Base-by-base conservation (phyloP, 2,113 vertebrate genomes). In the Passer montanus region DNA sequence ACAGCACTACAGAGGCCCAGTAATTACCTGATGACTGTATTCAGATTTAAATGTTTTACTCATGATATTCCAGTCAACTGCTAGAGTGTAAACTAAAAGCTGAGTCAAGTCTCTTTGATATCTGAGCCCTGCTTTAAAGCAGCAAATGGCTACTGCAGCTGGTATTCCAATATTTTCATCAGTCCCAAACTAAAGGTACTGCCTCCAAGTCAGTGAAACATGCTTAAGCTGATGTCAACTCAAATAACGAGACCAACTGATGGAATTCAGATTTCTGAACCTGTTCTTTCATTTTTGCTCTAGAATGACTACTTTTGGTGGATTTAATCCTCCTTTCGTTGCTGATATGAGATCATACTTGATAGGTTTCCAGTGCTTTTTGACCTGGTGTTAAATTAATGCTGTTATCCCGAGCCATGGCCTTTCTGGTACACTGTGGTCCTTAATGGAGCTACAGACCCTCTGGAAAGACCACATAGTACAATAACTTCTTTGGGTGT, bases 71-170 rank as follows among this genome's bases (percentile, higher is more conserved):
- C 49, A 78, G 49, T 75, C 64, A 95, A 90, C 43, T 56, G 41
- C 55, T 67, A 26, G 41, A 90, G 82, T 3, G 5, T 63, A 59
- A 94, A 59, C 22, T 50, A 90, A 86, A 93, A 86, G 47, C 70
- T 67, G 47, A 74, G 39, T 73, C 30, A 55, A 69, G 31, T 41
- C 11, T 77, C 75, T 91, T 60, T 86, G 90, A 88, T 77, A 91
- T 39, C 43, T 24, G 82, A 96, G 63, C 79, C 67, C 33, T n/a
- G 27, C 59, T 83, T 87, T 62, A 87, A 82, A 93, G 67, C 41
- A 87, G 47, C 43, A 96, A 91, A 94, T 43, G 39, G 64, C 55
- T 84, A 63, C 59, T 77, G 59, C 91, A 91, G 81, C 35, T 77
- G 78, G 59, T 73, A 35, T 66, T 62, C 69, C 41, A 67, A 9